A percentile compares a stretch with the other conserved stretches of the same genome.
Conservation (phyloP, 2,113 vertebrate species). For the Phaethon lepturus region DNA sequence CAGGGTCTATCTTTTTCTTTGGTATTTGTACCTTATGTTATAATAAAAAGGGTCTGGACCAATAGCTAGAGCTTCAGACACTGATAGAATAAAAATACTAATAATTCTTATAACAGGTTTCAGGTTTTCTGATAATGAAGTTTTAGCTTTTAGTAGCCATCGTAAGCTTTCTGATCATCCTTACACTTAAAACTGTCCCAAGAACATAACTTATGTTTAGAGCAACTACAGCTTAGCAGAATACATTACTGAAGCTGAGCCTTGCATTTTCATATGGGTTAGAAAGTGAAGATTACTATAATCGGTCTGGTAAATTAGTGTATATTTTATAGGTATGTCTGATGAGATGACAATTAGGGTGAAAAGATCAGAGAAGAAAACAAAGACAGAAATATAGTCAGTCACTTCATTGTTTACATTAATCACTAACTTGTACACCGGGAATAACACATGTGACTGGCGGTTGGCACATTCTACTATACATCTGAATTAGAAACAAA, state of each 20-base stretch:
- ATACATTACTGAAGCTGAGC: not conserved
- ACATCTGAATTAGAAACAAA: conserved; percentile 44
- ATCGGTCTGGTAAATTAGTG: not conserved
- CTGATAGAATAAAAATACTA: not conserved
- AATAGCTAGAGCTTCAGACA: conserved; percentile 11
- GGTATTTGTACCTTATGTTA: conserved; percentile 14
- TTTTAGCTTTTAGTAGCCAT: not conserved
- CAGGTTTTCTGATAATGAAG: not conserved
- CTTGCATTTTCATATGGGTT: not conserved
- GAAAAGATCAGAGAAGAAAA: not conserved
- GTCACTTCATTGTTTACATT: not conserved
- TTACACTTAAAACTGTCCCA: not conserved
- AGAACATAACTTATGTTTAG: not conserved
- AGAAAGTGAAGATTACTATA: not conserved
- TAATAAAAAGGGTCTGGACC: conserved; percentile 26
- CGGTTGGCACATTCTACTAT: not conserved
- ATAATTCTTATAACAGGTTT: conserved; percentile 1
- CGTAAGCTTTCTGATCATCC: not conserved
- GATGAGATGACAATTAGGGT: not conserved
- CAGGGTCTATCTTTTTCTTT: conserved; percentile 51
- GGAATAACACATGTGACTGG: not conserved
- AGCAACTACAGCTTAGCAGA: not conserved
- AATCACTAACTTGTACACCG: not conserved
- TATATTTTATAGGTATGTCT: not conserved
- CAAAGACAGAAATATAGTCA: not conserved